Percentiles rank a stretch among this genome's conserved stretches.
These are phyloP conservation scores for Ectemnius lituratus DNA, from an alignment of 2,888 invertebrate species.

Conservation along the genomic window DNA sequence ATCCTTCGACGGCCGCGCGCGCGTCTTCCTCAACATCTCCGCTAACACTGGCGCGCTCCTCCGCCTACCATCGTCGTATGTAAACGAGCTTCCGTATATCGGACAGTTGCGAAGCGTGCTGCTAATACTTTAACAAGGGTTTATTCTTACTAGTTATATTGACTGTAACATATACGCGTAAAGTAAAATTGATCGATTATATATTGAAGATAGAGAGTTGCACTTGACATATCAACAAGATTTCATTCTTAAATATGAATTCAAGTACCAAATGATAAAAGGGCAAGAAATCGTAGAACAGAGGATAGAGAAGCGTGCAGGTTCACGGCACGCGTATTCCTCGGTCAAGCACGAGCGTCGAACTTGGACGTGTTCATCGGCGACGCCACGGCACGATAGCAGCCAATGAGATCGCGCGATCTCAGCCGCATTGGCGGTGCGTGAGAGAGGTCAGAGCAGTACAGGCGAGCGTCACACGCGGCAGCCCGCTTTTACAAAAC, in stretches of 20 bases:
- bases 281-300: background rate
- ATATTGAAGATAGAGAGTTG: no score
- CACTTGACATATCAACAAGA: no score
- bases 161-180: no score
- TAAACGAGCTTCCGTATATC: no score
- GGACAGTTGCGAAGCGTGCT: no score
- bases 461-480: constrained; percentile 54
- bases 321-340: constrained; percentile 40
- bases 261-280: background rate
- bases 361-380: constrained; percentile 66
- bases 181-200: no score
- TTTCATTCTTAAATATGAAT: background rate
- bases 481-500: constrained; percentile 27
- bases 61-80: no score
- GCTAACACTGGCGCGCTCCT: no score
- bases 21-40: no score
- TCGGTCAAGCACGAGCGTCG: constrained; percentile 58
- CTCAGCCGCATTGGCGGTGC: constrained; percentile 67
- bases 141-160: no score
- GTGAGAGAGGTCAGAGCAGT: constrained; percentile 61
- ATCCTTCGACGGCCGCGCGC: no score
- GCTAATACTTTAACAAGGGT: no score
- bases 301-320: background rate
- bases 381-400: constrained; percentile 64
- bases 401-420: constrained; percentile 66